Conservation (phyloP, 2,888 invertebrate species). For the Zygaena filipendulae region DNA sequence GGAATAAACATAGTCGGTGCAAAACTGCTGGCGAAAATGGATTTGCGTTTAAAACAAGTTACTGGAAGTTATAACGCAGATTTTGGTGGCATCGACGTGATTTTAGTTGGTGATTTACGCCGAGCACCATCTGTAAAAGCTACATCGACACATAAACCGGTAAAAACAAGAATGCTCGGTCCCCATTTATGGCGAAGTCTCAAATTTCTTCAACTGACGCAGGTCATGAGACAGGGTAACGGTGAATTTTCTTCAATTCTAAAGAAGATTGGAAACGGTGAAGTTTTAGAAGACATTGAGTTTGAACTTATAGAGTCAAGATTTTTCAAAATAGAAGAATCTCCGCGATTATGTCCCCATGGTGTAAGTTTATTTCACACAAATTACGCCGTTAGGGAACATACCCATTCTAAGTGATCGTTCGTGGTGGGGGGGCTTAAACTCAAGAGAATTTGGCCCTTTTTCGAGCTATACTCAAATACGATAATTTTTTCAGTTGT, state of each 20-base stretch:
- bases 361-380: background rate
- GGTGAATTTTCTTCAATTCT: background rate
- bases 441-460: too few species aligned
- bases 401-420: too few species aligned
- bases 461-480: too few species aligned
- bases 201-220: conserved; percentile 7
- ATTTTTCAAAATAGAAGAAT: background rate
- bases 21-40: conserved; percentile 24
- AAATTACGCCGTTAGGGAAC: background rate
- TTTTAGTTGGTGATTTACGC: conserved; percentile 21
- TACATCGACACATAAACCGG: conserved; percentile 20
- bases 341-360: background rate
- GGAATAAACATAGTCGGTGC: conserved; percentile 32
- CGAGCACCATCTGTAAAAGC: conserved; percentile 22
- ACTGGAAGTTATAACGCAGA: conserved; percentile 20
- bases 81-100: conserved; percentile 18
- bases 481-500: too few species aligned
- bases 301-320: background rate
- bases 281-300: background rate
- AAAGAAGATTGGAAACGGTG: background rate
- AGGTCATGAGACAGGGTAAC: background rate
- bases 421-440: too few species aligned
- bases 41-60: conserved; percentile 27
- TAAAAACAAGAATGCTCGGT: conserved; percentile 6
- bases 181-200: conserved; percentile 14